Evolutionary conservation across 2,113 vertebrate species (phyloP), one percentile per base, ranked within the genome.

Genomic region (Nibea albiflora): DNA sequence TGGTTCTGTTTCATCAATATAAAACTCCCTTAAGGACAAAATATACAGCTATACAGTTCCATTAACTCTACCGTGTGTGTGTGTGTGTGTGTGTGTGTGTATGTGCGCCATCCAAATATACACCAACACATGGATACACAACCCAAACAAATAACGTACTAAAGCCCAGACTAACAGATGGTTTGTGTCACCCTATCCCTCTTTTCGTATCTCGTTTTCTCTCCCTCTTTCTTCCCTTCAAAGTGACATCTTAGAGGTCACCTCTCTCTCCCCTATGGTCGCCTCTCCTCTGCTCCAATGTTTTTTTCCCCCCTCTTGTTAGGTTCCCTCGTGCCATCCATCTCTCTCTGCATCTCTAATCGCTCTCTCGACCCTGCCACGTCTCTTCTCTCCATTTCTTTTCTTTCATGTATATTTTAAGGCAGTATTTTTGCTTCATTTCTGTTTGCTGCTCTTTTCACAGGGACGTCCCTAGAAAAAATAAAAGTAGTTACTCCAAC

Each of bases 151-250:
- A 90, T 81, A 64, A 58, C 11, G 31, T 85, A 81, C 57, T 63
- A 57, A 66, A 88, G 80, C 86, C 85, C 81, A 88, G 89, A 89
- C 84, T 84, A 94, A 91, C 92, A 91, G 91, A 93, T 92, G 92
- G 91, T 80, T 80, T 9, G 72, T 85, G 90, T 92, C 90, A 89
- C 79, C 74, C 76, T 76, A 78, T 84, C 76, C 69, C 66, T 87
- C 81, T 80, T 66, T 47, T 69, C 64, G 81, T 53, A 81, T 85
- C 83, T 80, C 85, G 82, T 53, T 80, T 66, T 81, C 71, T 67
- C 60, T 81, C 57, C 58, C 39, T 70, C 81, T 68, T 67, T 75
- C 75, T 31, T 81, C 62, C 11, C 61, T 70, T 86, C 83, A 72
- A 88, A 81, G 76, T 89, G 84, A 87, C 78, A 76, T 84, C 78